Evolutionary conservation across 2,113 vertebrate species (phyloP).

Genomic region (Atlantisia rogersi): DNA sequence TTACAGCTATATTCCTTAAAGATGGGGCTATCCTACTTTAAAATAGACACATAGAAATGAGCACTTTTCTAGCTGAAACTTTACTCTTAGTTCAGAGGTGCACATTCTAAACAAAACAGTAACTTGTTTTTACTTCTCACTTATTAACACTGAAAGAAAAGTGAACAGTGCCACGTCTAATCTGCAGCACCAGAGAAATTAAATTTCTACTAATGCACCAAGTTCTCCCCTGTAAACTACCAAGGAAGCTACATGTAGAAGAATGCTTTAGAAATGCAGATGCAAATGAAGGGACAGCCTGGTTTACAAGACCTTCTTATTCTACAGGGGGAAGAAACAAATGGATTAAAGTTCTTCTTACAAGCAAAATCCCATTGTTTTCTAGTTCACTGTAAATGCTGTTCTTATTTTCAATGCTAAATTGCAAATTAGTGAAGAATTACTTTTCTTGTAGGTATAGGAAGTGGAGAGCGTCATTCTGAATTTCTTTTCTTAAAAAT

Average conservation of each 20-base stretch:
- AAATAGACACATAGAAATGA: neutral
- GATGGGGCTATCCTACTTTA: neutral
- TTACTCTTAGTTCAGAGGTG: neutral
- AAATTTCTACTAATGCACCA: neutral
- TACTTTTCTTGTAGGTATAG: neutral
- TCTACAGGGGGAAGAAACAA: neutral
- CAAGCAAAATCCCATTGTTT: neutral
- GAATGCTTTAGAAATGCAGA: neutral
- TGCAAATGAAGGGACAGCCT: neutral
- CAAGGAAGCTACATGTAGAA: neutral
- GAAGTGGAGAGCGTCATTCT: neutral
- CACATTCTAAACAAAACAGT: neutral
- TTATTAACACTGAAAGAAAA: neutral
- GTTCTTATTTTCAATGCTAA: neutral
- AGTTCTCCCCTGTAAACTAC: neutral
- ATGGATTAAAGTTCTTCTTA: neutral
- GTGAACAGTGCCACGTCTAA: neutral
- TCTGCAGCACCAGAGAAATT: neutral
- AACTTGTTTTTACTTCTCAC: neutral
- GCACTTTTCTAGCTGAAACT: neutral
- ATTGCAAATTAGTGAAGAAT: neutral
- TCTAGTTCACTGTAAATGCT: neutral
- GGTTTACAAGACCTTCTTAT: neutral
- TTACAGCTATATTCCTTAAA: neutral
- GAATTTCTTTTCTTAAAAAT: neutral